Evolutionary conservation across 30 jellyfish, hydroid and myxozoan genomes (phyloP).

Genomic region (Pelagia noctiluca): DNA sequence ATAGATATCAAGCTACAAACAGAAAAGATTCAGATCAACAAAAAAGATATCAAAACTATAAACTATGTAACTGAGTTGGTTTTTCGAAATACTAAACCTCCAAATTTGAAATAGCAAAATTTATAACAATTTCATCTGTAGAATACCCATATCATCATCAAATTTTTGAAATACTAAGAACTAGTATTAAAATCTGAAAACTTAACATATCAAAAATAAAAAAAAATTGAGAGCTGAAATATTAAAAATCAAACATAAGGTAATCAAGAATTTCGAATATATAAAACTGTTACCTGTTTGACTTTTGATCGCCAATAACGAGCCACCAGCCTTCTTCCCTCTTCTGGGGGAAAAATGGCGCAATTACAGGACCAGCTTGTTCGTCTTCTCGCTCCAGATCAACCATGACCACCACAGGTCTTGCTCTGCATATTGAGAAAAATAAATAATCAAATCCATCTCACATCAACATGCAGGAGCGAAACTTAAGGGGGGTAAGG

Average conservation of each 20-base stretch:
- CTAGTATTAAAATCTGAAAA: too few relatives aligned
- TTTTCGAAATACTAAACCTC: too few relatives aligned
- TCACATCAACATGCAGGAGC: slow-evolving; percentile 11
- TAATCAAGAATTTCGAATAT: background rate
- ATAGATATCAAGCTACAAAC: slow-evolving; percentile 89
- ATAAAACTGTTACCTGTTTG: slow-evolving; percentile 82
- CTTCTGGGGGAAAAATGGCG: slow-evolving; percentile 98
- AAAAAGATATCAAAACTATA: too few relatives aligned
- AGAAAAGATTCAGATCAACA: background rate
- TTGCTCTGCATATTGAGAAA: slow-evolving; percentile 73
- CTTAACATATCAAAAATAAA: too few relatives aligned
- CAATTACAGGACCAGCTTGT: slow-evolving; percentile 97
- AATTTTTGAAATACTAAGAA: too few relatives aligned
- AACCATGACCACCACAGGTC: slow-evolving; percentile 94
- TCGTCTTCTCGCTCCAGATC: slow-evolving; percentile 98
- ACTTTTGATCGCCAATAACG: slow-evolving; percentile 95
- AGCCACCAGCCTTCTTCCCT: slow-evolving; percentile 99
- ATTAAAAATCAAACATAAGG: too few relatives aligned
- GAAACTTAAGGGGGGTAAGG: too few relatives aligned
- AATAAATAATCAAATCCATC: background rate
- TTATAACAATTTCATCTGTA: too few relatives aligned
- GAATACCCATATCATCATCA: too few relatives aligned
- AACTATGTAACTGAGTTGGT: too few relatives aligned
- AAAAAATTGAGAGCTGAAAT: too few relatives aligned
- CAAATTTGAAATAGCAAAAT: too few relatives aligned